Evolutionary conservation across 2,113 vertebrate genomes (phyloP).

Genomic region (Sinocyclocheilus anophthalmus): DNA sequence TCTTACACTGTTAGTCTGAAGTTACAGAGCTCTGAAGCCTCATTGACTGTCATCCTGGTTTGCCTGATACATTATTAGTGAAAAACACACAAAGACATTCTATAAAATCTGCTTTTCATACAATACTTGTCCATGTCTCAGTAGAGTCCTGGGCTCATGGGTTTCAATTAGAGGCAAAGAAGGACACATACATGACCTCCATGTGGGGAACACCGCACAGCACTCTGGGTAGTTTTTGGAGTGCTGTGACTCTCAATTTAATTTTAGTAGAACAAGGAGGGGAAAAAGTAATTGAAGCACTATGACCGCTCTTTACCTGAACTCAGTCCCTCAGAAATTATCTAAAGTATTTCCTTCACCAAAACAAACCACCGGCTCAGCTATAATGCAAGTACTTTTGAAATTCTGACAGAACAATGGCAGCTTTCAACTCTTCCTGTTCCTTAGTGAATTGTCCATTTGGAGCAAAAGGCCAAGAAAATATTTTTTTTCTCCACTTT

Average conservation of each 20-base stretch:
- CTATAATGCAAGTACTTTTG: background rate
- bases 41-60: conserved; percentile 27
- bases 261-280: conserved; percentile 12
- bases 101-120: background rate
- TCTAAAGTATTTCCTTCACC: conserved; percentile 19
- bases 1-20: background rate
- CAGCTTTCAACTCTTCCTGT: background rate
- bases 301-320: conserved; percentile 8
- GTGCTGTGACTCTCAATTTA: conserved; percentile 2
- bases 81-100: conserved; percentile 3
- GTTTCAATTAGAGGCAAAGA: conserved; percentile 29
- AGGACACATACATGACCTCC: conserved; percentile 13
- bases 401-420: conserved; percentile 10
- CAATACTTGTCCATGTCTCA: conserved; percentile 6
- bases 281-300: background rate
- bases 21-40: conserved; percentile 21
- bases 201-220: background rate
- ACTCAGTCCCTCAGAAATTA: conserved; percentile 24
- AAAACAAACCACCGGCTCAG: conserved; percentile 4
- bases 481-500: background rate
- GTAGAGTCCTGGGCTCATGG: background rate
- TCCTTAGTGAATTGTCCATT: conserved; percentile 18
- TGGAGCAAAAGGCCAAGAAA: background rate
- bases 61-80: conserved; percentile 9
- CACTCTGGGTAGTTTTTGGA: conserved; percentile 6